Base-by-base conservation (phyloP, 2,113 vertebrate species). In the Alligator mississippiensis region DNA sequence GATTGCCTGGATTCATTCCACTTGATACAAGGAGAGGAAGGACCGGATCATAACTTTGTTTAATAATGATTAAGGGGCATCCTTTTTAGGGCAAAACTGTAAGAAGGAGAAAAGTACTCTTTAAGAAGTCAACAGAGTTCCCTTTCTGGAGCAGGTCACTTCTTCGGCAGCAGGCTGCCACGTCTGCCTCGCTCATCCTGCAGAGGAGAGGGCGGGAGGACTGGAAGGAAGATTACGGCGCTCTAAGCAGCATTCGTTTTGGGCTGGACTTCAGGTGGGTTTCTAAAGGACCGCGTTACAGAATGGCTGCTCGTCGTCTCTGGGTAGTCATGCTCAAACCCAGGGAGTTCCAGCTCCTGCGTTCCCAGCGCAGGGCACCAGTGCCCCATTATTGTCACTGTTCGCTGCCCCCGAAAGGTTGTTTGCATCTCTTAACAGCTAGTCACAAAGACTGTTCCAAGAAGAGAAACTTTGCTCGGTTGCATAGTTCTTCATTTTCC, bases 401-500 rank as follows among this genome's bases (percentile, higher is more conserved):
- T 66, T 70, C 58, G 28, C 78, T 86, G 2, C 3, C 70, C 75
- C 58, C 38, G 8, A 34, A 55, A 47, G n/a, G 14, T 25, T 87
- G 0, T 80, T 77, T 77, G 90, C 77, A 88, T 77, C 9, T 85
- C 84, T 47, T 88, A 84, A 0, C 77, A 74, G 86, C 82, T 87
- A 90, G 82, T 57, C 80, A n/a, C 25, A 70, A 74, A 77, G 55
- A 64, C 19, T 91, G 75, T 68, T 93, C 38, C 1, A 16, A 80
- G 80, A 92, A 92, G 38, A 30, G 75, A 92, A 92, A 62, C 8
- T 1, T 89, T 82, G 84, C 61, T 58, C 2, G 2, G n/a, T 82
- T 80, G 70, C 84, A 0, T 90, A n/a, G 95, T 91, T 93, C 61
- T 89, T 82, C 92, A 75, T 86, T 95, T 93, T 89, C 55, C 60